These are phyloP conservation scores for Spodoptera picta DNA, from an alignment of 2,888 invertebrate species.

Conservation along the genomic window DNA sequence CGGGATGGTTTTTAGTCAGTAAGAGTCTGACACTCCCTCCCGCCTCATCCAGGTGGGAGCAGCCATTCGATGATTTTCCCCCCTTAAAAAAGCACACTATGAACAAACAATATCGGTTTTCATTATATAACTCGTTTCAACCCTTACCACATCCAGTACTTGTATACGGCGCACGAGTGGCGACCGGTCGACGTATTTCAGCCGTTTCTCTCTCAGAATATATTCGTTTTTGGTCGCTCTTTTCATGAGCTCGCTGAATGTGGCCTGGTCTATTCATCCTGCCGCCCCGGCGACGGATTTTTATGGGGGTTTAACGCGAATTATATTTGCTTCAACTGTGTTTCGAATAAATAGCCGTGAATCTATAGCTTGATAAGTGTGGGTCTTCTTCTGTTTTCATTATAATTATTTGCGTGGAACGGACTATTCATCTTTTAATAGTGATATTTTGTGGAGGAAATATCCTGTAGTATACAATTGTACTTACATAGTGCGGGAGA, in stretches of 20 bases:
- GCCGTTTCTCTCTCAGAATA: slow-evolving; percentile 80
- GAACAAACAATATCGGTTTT: neutral
- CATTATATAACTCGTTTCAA: slow-evolving; percentile 14
- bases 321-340: slow-evolving; percentile 79
- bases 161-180: slow-evolving; percentile 53
- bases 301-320: slow-evolving; percentile 82
- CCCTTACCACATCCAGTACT: slow-evolving; percentile 55
- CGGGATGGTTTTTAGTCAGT: too few species aligned
- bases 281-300: slow-evolving; percentile 75
- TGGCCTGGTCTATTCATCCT: slow-evolving; percentile 83
- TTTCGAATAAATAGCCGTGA: slow-evolving; percentile 72
- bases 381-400: slow-evolving; percentile 38
- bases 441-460: neutral
- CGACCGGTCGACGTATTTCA: slow-evolving; percentile 79
- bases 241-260: slow-evolving; percentile 84
- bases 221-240: slow-evolving; percentile 84
- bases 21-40: too few species aligned
- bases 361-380: slow-evolving; percentile 58
- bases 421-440: slow-evolving; percentile 5
- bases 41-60: too few species aligned
- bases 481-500: too few species aligned
- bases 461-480: neutral
- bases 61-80: too few species aligned
- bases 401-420: slow-evolving; percentile 29
- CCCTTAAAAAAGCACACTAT: too few species aligned